Base-by-base conservation (phyloP, 2,797 vertebrate species). In the Microctenopoma steveboyesi region DNA sequence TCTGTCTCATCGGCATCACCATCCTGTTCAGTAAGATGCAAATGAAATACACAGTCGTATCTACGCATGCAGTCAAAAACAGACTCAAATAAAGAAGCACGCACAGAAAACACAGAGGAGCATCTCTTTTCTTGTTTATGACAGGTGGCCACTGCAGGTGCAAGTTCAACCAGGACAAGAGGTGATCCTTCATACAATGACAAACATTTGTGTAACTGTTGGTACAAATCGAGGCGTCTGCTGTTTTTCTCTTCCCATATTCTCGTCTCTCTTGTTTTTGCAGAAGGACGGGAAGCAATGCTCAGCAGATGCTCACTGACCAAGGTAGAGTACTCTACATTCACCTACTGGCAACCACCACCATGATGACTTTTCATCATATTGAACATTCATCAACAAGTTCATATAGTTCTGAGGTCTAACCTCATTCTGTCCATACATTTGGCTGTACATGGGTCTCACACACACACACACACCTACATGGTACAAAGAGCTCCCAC, bases 1-100 rank as follows among this genome's bases (percentile, higher is more conserved):
- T 95, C 30, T 95, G 94, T 89, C 92, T 95, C 72, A 95, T 95
- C 47, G 94, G 94, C 85, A 94, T 95, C 84, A 95, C 94, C 69
- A 95, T 95, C 82, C 92, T 95, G 45, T 1, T 95, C 71, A 95
- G 94, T 95, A 89, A 94, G 94, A 89, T 30, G 25, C 62, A 69
- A 55, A 80, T 40, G 14, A 55, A 18, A 33, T 46, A 55, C 28
- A 64, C 43, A 3, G 2, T 3, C 45, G 8, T n/a, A 12, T 48
- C 9, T 18, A 12, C 46, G 12, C 16, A 22, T 48, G 18, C 18
- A 48, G n/a, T 10, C 33, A 57, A 40, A 45, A 45, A 71, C 1
- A 50, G 28, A 27, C 18, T 12, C 28, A 43, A 1, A 40, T 33
- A 43, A 9, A 0, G 4, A 64, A 9, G 66, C 15, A 65, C 47